Evolutionary conservation across 2,888 invertebrate species (phyloP).

Genomic region (Drosophila leonis): DNA sequence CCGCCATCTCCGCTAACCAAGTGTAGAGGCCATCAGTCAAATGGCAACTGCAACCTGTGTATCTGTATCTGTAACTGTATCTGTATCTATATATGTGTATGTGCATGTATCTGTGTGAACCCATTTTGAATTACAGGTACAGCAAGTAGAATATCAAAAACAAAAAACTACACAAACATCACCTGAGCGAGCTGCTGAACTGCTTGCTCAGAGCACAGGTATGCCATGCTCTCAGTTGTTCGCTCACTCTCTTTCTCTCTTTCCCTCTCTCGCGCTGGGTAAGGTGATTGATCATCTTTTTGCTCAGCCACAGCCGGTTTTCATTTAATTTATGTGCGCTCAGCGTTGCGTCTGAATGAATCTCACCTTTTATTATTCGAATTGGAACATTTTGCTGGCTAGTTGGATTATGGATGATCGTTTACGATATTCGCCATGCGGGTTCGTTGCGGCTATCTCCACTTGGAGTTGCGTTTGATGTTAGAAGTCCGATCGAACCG

Average conservation of each 20-base stretch:
- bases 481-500: slow-evolving; percentile 31
- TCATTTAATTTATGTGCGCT: slow-evolving; percentile 70
- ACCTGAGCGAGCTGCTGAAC: slow-evolving; percentile 24
- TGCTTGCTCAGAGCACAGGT: slow-evolving; percentile 51
- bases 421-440: slow-evolving; percentile 69
- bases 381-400: slow-evolving; percentile 65
- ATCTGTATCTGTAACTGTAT: slow-evolving; percentile 21
- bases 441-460: slow-evolving; percentile 4
- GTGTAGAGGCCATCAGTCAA: slow-evolving; percentile 60
- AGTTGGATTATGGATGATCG: slow-evolving; percentile 54
- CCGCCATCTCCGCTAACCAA: slow-evolving; percentile 62
- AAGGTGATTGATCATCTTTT: slow-evolving; percentile 76
- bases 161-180: slow-evolving; percentile 15
- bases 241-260: slow-evolving; percentile 14
- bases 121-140: slow-evolving; percentile 80
- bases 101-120: slow-evolving; percentile 35
- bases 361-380: slow-evolving; percentile 71
- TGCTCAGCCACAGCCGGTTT: slow-evolving; percentile 76
- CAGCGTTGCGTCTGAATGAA: slow-evolving; percentile 67
- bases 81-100: slow-evolving; percentile 11
- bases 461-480: slow-evolving; percentile 51
- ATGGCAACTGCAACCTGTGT: slow-evolving; percentile 25
- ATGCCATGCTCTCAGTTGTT: slow-evolving; percentile 26
- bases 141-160: slow-evolving; percentile 27
- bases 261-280: slow-evolving; percentile 11